Base-by-base conservation (phyloP, 2,113 vertebrate species). In the Hiodon tergisus region DNA sequence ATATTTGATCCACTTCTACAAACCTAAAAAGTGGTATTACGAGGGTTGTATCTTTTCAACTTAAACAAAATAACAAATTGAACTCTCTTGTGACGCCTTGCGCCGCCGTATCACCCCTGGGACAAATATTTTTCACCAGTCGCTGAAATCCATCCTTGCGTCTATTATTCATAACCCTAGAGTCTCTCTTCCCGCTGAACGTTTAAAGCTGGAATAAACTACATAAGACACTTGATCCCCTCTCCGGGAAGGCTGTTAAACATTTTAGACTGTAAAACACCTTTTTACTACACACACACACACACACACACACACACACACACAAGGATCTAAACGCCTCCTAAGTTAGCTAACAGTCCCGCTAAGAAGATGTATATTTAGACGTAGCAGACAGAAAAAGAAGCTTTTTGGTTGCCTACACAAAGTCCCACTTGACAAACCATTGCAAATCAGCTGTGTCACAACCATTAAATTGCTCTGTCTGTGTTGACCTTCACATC, bases 401-500 rank as follows among this genome's bases (percentile, higher is more conserved):
- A 14, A 11, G 58, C 14, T 59, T 59, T 11, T 59, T 59, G 3
- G 7, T 14, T 69, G 4, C 5, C 51, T 53, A 14, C 6, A 52
- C 62, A 63, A 63, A 17, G 17, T 70, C 70, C 4, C 66, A 7
- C 14, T 8, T 76, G 72, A 84, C 79, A 77, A 84, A 82, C 80
- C 82, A 67, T 85, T 71, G 73, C 47, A 69, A 89, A 85, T 83
- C 62, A 82, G 58, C 73, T 73, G 72, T 63, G 60, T 65, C 61
- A 73, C 17, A 72, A 72, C 77, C 87, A 76, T 85, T 80, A 87
- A 86, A 89, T 86, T 69, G 75, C 71, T 68, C 81, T 78, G 74
- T 78, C 81, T 73, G 70, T 81, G 72, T 78, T 78, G 81, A 82
- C 81, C 81, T 75, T 81, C 86, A 81, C 77, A 73, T 62, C 31